Conservation (phyloP, 2,888 invertebrate genomes). For the Cataglyphis altisquamis region DNA sequence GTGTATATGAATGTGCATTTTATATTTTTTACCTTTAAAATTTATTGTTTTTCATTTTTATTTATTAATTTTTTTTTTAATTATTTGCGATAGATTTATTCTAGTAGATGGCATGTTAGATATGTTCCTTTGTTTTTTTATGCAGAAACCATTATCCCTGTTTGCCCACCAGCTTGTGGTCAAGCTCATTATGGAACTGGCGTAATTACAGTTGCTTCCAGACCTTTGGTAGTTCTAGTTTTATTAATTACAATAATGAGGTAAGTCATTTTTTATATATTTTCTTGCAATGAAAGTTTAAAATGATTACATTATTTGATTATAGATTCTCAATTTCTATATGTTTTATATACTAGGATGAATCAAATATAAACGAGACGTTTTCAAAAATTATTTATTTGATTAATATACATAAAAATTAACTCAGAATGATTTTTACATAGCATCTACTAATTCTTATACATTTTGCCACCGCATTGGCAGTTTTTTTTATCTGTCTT, state of each 20-base stretch:
- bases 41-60: not conserved
- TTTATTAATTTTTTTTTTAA: not conserved
- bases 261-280: conserved; percentile 76
- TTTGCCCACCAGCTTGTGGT: conserved; percentile 97
- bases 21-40: not conserved
- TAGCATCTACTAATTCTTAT: no score
- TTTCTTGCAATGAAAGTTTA: not conserved
- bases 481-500: no score
- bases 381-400: no score
- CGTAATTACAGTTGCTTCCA: conserved; percentile 87
- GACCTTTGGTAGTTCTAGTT: conserved; percentile 85
- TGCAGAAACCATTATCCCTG: conserved; percentile 96
- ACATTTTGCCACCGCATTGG: no score
- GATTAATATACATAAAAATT: no score
- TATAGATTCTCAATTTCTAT: no score
- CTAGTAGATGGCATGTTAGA: conserved; percentile 82
- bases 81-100: conserved; percentile 44
- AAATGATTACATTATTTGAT: not conserved
- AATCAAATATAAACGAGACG: no score
- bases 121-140: conserved; percentile 81
- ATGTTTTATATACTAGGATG: no score
- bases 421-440: no score
- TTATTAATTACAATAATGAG: conserved; percentile 87
- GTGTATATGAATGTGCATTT: not conserved
- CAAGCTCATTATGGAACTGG: conserved; percentile 89